Conservation (phyloP, 2,113 vertebrate genomes). For the Lontra canadensis region DNA sequence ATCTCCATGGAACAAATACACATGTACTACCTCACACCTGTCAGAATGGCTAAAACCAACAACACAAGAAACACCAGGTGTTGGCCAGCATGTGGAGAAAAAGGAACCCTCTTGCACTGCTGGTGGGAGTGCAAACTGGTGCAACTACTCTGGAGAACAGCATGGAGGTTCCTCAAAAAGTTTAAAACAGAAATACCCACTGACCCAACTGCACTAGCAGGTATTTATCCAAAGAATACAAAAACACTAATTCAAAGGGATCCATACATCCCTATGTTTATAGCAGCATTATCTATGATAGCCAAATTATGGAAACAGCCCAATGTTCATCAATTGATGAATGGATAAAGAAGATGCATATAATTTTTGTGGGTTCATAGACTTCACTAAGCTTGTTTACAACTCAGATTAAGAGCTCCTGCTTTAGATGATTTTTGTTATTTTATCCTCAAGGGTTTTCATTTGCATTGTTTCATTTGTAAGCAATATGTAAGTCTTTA, state of each 20-base stretch:
- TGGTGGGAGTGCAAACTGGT: neutral
- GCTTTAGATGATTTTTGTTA: neutral
- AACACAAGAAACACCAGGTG: neutral
- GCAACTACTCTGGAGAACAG: neutral
- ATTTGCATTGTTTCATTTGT: neutral
- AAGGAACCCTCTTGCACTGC: neutral
- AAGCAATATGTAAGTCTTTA: neutral
- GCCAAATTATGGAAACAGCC: neutral
- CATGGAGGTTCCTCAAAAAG: neutral
- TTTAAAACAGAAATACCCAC: neutral
- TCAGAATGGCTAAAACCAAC: neutral
- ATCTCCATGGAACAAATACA: neutral
- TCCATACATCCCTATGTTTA: neutral
- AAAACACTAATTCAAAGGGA: neutral
- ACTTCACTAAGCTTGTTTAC: neutral
- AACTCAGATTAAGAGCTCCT: neutral
- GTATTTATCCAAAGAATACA: neutral
- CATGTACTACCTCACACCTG: neutral
- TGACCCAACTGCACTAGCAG: neutral
- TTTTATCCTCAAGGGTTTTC: neutral
- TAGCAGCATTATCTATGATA: neutral
- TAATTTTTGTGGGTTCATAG: neutral
- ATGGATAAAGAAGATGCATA: neutral
- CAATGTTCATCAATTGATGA: neutral
- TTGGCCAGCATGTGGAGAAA: neutral